Evolutionary conservation across 2,113 vertebrate species (phyloP).

Genomic region (Tautogolabrus adspersus): DNA sequence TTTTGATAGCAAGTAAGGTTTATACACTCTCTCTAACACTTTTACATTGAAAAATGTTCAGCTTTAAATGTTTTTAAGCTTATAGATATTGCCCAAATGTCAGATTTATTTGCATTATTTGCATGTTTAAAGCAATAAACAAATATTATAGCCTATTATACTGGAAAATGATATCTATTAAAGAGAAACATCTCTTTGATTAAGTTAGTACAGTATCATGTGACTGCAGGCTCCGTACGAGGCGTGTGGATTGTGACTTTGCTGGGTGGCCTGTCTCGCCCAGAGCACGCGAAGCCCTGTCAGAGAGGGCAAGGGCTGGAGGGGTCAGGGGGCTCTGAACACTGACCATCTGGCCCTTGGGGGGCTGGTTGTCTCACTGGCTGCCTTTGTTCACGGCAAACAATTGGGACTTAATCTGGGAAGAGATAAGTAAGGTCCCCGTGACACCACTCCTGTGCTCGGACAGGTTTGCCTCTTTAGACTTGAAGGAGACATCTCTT

Average conservation of each 20-base stretch:
- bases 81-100: background rate
- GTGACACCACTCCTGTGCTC: constrained; percentile 65
- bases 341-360: constrained; percentile 93
- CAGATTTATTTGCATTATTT: background rate
- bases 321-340: constrained; percentile 88
- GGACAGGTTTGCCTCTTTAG: constrained; percentile 71
- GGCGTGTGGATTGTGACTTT: constrained; percentile 35
- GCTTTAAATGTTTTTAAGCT: background rate
- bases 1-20: background rate
- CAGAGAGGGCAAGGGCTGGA: constrained; percentile 73
- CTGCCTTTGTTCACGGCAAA: constrained; percentile 91
- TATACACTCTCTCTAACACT: no score
- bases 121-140: background rate
- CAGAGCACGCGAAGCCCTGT: constrained; percentile 66
- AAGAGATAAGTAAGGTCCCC: constrained; percentile 88
- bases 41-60: background rate
- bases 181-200: background rate
- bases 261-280: constrained; percentile 74
- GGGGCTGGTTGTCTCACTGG: constrained; percentile 89
- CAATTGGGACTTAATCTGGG: constrained; percentile 93
- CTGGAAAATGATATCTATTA: background rate
- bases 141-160: background rate
- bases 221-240: background rate
- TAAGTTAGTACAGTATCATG: constrained; percentile 13
- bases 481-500: constrained; percentile 77